phyloP scores from a whole-genome alignment of 2,888 invertebrate genomes.

The Syrista parreyssii region DNA sequence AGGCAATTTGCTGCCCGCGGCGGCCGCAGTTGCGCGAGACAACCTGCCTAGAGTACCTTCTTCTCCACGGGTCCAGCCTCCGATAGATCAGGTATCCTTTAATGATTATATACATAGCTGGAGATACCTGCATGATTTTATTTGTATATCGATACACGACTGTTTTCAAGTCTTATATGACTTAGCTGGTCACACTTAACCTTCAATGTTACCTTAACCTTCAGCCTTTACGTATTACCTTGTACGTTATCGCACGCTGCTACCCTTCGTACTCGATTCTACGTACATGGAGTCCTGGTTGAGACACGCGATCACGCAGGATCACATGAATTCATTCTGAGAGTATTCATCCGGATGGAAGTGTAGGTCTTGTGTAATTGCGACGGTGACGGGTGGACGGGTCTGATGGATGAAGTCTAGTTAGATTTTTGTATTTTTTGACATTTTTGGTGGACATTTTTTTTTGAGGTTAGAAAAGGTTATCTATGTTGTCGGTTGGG shows the following conservation, averaged over 20 bases:
- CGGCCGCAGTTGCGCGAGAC: constrained; percentile 63
- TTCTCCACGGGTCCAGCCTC: constrained; percentile 51
- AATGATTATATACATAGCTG: background rate
- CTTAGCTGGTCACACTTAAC: background rate
- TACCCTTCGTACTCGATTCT: background rate
- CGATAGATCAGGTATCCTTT: constrained; percentile 29
- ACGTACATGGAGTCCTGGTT: background rate
- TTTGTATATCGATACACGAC: background rate
- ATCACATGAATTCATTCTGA: background rate
- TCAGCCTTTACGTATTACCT: background rate
- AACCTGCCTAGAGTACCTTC: constrained; percentile 60
- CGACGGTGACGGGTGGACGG: background rate
- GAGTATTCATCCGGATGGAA: background rate
- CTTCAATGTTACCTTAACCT: background rate
- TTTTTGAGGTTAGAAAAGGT: background rate
- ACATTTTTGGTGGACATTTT: background rate
- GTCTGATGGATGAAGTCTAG: background rate
- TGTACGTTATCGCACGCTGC: background rate
- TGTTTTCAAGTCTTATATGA: background rate
- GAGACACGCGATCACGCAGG: background rate
- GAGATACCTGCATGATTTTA: background rate
- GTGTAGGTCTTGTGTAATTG: background rate
- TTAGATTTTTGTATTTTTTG: background rate
- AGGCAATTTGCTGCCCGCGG: constrained; percentile 65
- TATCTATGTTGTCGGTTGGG: background rate